Conservation (phyloP, 1,140 invertebrate species). For the Portunus trituberculatus region DNA sequence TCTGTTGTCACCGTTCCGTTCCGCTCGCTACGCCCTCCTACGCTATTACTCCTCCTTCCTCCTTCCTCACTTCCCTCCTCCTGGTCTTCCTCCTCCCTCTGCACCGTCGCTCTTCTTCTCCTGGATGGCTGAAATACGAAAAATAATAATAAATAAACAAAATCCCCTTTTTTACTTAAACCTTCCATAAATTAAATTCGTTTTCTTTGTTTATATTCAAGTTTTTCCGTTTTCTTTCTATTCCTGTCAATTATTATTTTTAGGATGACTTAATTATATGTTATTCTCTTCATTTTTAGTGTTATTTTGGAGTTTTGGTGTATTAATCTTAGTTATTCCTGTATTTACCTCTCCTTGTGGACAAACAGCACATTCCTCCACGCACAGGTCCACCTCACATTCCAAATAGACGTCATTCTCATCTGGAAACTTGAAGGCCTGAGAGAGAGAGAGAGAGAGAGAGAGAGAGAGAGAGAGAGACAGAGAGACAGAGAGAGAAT, state of each 20-base stretch:
- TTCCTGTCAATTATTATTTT: too few relatives aligned
- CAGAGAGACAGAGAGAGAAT: constrained; percentile 19
- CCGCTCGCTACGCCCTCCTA: constrained; percentile 80
- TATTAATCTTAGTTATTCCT: too few relatives aligned
- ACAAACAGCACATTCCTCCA: constrained; percentile 89
- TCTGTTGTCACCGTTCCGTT: constrained; percentile 81
- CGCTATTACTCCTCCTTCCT: neutral
- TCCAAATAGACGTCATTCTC: constrained; percentile 91
- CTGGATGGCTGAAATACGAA: too few relatives aligned
- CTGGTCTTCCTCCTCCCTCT: neutral
- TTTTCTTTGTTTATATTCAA: too few relatives aligned
- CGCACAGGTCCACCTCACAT: constrained; percentile 92
- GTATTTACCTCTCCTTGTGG: constrained; percentile 81
- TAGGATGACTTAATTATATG: too few relatives aligned
- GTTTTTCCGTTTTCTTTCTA: too few relatives aligned
- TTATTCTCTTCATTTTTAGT: too few relatives aligned
- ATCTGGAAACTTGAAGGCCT: constrained; percentile 94
- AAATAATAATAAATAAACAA: too few relatives aligned
- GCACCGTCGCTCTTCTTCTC: neutral
- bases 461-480: constrained; percentile 13
- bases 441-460: constrained; percentile 77
- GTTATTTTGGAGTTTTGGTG: too few relatives aligned
- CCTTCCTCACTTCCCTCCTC: neutral
- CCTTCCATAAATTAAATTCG: too few relatives aligned
- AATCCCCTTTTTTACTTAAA: too few relatives aligned